These are phyloP conservation scores for Neoniphon sammara DNA, from an alignment of 2,797 vertebrate genomes.

Conservation along the genomic window DNA sequence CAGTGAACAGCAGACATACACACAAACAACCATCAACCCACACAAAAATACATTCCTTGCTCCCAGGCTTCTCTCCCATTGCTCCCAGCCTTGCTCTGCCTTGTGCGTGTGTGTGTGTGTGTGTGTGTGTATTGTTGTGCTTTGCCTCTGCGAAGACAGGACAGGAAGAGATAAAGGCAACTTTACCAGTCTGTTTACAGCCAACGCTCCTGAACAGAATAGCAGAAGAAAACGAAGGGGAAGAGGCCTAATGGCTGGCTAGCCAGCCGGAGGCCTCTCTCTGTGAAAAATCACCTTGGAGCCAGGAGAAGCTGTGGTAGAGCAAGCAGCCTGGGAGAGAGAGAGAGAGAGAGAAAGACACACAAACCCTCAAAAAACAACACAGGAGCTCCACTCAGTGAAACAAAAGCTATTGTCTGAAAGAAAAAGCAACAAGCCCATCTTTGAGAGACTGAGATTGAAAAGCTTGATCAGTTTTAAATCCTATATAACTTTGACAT, in stretches of 20 bases:
- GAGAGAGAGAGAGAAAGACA: not conserved
- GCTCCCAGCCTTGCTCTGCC: slow-evolving; percentile 35
- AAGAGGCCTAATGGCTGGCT: slow-evolving; percentile 71
- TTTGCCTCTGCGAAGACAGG: slow-evolving; percentile 67
- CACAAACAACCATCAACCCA: not conserved
- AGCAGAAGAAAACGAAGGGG: slow-evolving; percentile 69
- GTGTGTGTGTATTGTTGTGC: slow-evolving; percentile 72
- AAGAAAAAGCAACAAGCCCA: too few species aligned
- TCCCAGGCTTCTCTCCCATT: slow-evolving; percentile 35
- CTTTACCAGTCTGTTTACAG: slow-evolving; percentile 78
- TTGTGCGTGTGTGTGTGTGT: slow-evolving; percentile 50
- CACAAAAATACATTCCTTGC: slow-evolving; percentile 24
- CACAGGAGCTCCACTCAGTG: not conserved
- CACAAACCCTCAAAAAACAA: not conserved
- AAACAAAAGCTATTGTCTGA: not conserved
- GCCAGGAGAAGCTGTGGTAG: slow-evolving; percentile 36
- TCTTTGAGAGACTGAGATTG: not conserved
- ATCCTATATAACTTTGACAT: not conserved
- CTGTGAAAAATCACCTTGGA: slow-evolving; percentile 63
- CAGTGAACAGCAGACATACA: not conserved
- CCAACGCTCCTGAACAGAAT: slow-evolving; percentile 76
- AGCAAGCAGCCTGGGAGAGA: not conserved
- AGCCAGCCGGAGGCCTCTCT: slow-evolving; percentile 49
- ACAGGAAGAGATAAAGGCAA: slow-evolving; percentile 84
- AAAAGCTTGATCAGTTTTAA: not conserved